Evolutionary conservation across 2,888 invertebrate genomes (phyloP).

Genomic region (Drosophila rellima): DNA sequence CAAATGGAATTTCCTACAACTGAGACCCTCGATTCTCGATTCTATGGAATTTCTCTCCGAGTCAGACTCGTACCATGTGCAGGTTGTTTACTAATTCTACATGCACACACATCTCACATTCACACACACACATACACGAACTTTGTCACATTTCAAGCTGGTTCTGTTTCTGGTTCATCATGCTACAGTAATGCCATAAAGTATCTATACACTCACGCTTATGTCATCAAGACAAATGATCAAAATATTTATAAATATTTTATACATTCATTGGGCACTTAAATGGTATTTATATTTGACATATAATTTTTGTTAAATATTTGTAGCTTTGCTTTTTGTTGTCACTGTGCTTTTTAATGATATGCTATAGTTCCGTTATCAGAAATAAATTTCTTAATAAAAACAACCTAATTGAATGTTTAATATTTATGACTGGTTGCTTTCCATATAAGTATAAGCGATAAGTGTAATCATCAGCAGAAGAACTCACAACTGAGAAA

Average conservation of each 20-base stretch:
- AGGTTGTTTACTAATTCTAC: conserved; percentile 23
- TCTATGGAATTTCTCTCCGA: conserved; percentile 18
- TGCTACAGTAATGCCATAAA: conserved; percentile 23
- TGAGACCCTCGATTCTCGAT: conserved; percentile 6
- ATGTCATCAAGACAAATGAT: conserved; percentile 3
- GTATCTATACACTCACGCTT: conserved; percentile 16
- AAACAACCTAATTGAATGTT: conserved; percentile 18
- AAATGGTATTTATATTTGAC: too few species aligned
- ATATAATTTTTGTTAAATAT: neutral
- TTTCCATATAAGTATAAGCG: conserved; percentile 7
- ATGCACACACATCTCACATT: conserved; percentile 6
- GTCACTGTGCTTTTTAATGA: conserved; percentile 8
- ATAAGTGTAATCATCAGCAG: conserved; percentile 19
- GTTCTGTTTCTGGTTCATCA: conserved; percentile 16
- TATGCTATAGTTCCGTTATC: conserved; percentile 17
- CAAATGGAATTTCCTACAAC: conserved; percentile 42
- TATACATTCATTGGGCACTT: neutral
- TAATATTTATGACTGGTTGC: conserved; percentile 4
- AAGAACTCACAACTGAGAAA: neutral
- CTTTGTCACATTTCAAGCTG: conserved; percentile 16
- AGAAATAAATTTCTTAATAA: conserved; percentile 16
- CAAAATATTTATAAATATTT: conserved; percentile 1
- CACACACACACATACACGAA: conserved; percentile 4
- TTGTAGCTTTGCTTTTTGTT: neutral
- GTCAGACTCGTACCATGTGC: conserved; percentile 10